phyloP scores from a whole-genome alignment of 1,140 invertebrate genomes.

The Dreissena polymorpha region DNA sequence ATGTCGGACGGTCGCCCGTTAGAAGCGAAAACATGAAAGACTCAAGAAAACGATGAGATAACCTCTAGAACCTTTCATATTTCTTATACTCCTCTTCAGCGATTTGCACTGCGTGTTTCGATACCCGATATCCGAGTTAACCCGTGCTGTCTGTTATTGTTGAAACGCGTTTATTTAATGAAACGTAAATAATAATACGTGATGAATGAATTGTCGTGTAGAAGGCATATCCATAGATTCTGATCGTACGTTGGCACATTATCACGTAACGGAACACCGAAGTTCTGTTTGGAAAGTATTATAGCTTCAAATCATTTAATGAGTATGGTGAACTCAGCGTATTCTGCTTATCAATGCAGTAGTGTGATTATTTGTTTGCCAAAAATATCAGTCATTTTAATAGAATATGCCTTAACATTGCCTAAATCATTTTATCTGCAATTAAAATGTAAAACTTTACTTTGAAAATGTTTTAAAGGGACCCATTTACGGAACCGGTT shows the following conservation, averaged over 20 bases:
- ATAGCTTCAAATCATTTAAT: not conserved
- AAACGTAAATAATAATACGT: conserved; percentile 15
- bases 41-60: not conserved
- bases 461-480: too few relatives aligned
- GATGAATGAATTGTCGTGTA: conserved; percentile 8
- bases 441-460: too few relatives aligned
- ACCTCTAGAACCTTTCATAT: not conserved
- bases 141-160: not conserved
- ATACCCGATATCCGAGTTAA: conserved; percentile 32
- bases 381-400: too few relatives aligned
- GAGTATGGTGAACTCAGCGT: too few relatives aligned
- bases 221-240: not conserved
- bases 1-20: not conserved
- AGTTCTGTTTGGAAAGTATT: not conserved
- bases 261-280: conserved; percentile 3
- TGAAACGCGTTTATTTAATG: conserved; percentile 10
- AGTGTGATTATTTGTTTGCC: too few relatives aligned
- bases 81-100: conserved; percentile 17
- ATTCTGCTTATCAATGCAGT: too few relatives aligned
- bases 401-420: too few relatives aligned
- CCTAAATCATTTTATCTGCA: too few relatives aligned
- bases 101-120: conserved; percentile 39
- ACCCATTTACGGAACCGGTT: too few relatives aligned
- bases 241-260: not conserved
- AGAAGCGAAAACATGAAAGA: not conserved